Percentiles rank a stretch among this genome's conserved stretches.
phyloP scores from a whole-genome alignment of 2,888 invertebrate genomes.

The Dyspetes luteomarginatus region DNA sequence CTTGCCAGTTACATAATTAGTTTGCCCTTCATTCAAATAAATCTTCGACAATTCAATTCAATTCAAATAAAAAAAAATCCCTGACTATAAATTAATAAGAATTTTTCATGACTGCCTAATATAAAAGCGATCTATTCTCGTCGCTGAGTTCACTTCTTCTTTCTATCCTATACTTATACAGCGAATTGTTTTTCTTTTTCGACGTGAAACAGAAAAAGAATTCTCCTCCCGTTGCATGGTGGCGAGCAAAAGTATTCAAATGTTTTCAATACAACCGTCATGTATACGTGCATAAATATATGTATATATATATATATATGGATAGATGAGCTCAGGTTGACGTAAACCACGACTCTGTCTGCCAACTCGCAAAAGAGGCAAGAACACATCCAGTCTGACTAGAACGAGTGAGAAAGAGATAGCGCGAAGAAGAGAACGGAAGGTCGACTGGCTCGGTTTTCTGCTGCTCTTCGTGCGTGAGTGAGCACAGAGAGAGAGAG shows the following conservation, averaged over 20 bases:
- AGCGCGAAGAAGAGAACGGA: background rate
- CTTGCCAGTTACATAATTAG: no score
- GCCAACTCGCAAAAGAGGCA: background rate
- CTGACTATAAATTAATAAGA: no score
- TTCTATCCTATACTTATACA: background rate
- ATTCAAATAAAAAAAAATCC: no score
- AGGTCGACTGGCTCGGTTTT: constrained; percentile 29
- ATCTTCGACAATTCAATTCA: no score
- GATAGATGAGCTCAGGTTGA: background rate
- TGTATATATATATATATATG: no score
- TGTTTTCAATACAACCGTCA: background rate
- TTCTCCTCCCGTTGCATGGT: background rate
- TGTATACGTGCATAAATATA: background rate
- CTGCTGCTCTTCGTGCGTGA: constrained; percentile 11
- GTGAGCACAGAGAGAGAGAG: background rate
- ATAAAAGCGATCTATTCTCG: background rate
- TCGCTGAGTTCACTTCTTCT: background rate
- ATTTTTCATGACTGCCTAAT: background rate
- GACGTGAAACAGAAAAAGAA: background rate
- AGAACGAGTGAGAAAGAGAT: background rate
- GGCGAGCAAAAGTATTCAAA: background rate
- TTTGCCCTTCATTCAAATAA: no score
- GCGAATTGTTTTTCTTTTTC: background rate
- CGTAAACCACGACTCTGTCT: background rate
- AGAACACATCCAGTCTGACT: background rate